Conservation (phyloP, 1,140 invertebrate genomes). For the Thaumetopoea pityocampa region DNA sequence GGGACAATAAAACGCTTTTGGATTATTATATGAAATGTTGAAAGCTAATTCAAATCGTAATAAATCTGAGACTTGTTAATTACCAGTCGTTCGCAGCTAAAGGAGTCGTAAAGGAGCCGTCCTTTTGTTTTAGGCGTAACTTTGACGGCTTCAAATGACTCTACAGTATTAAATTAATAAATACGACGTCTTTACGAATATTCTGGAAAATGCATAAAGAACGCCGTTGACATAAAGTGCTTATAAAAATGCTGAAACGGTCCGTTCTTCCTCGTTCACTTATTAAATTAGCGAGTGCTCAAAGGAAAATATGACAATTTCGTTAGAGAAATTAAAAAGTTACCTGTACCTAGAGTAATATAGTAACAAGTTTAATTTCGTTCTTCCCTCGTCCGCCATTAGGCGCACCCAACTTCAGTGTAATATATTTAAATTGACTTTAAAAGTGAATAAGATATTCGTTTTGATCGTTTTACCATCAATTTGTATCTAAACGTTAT, state of each 20-base stretch:
- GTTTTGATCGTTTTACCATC: constrained; percentile 18
- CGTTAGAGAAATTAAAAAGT: constrained; percentile 60
- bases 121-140: constrained; percentile 46
- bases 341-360: constrained; percentile 54
- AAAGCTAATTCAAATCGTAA: constrained; percentile 62
- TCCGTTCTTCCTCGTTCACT: constrained; percentile 30
- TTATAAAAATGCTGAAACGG: constrained; percentile 56
- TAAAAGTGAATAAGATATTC: constrained; percentile 19
- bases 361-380: constrained; percentile 58
- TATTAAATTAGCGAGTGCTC: constrained; percentile 47
- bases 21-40: constrained; percentile 70
- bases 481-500: constrained; percentile 16
- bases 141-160: constrained; percentile 47
- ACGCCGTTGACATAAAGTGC: constrained; percentile 45
- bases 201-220: constrained; percentile 40
- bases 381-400: constrained; percentile 38
- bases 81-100: constrained; percentile 40
- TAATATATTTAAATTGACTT: constrained; percentile 30
- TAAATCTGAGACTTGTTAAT: constrained; percentile 71
- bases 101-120: constrained; percentile 45
- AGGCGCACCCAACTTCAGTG: constrained; percentile 22
- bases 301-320: constrained; percentile 66
- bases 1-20: constrained; percentile 60
- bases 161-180: constrained; percentile 53
- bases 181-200: constrained; percentile 45